Percentiles rank a stretch among this genome's conserved stretches.
Evolutionary conservation across 2,888 invertebrate genomes (phyloP).

Genomic region (Leptothorax acervorum): DNA sequence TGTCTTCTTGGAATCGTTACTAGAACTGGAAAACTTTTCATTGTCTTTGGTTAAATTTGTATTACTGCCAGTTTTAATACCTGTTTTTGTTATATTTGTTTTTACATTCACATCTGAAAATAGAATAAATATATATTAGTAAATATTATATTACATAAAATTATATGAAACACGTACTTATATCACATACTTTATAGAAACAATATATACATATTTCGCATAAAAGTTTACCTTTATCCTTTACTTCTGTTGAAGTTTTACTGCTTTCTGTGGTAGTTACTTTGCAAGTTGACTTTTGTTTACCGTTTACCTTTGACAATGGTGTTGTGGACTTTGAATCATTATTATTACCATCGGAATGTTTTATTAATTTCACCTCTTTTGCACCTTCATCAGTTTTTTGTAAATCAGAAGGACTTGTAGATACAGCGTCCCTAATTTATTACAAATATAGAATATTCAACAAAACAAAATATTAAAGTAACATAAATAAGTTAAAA

Average conservation of each 20-base stretch:
- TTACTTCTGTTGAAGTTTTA: conserved; percentile 2
- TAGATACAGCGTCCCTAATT: conserved; percentile 44
- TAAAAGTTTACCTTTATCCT: conserved; percentile 26
- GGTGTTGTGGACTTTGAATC: conserved; percentile 52
- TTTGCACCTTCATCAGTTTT: conserved; percentile 38
- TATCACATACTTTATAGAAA: not conserved
- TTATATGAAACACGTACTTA: not conserved
- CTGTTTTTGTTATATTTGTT: not conserved
- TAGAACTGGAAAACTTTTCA: conserved; percentile 32
- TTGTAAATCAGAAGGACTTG: conserved; percentile 22
- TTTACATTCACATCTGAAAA: not conserved
- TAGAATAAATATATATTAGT: not conserved
- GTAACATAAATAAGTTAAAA: not conserved
- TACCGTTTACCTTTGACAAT: conserved; percentile 33
- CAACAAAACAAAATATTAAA: not conserved
- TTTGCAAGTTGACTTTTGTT: conserved; percentile 31
- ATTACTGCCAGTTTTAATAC: conserved; percentile 38
- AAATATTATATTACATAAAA: not conserved
- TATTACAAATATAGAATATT: conserved; percentile 2
- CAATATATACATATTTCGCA: not conserved
- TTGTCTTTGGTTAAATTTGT: conserved; percentile 33
- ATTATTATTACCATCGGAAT: conserved; percentile 67
- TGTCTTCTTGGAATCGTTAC: conserved; percentile 38
- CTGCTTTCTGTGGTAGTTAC: conserved; percentile 26
- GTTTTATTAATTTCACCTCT: conserved; percentile 36